Evolutionary conservation across 2,888 invertebrate genomes (phyloP), one percentile per base, ranked within the genome.

Genomic region (Candidula unifasciata): DNA sequence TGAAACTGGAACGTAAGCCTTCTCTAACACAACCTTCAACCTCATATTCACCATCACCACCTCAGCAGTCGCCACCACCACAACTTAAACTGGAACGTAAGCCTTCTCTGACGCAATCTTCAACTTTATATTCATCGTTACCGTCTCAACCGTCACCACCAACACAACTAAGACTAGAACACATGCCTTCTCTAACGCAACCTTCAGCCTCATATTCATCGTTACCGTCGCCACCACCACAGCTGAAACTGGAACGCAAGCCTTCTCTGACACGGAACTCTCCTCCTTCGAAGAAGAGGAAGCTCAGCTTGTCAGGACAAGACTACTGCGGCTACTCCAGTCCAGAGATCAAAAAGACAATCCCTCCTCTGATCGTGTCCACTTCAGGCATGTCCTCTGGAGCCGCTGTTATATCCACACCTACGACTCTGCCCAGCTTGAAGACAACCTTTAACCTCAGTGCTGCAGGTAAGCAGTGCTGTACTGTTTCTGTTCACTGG

Each of bases 281-380:
- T 10, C 64, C 73, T 60, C 82, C 77, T 10, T 18, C 69, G 24
- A 82, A 73, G 16, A 83, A 83, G 78, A 52, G 78, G 52, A 83
- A 83, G 30, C 69, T 69, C 6, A 78, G 68, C 52, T 3, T 33
- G 27, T 57, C 77, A 5, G 24, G n/a, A 0, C n/a, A 10, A 10
- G 52, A 76, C 30, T 64, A 54, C 35, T 54, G 30, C 52, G n/a
- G n/a, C 21, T 52, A 27, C 44, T 35, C 82, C 52, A 78, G 69
- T 2, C 24, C 54, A n/a, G 44, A 83, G 68, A 33, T n/a, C 60
- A 77, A 77, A 21, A 77, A 71, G 24, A 78, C 60, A 1, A 37
- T 83, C 16, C 83, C 83, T 24, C 83, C 78, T 13, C 54, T 83
- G n/a, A 83, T 83, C 16, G 68, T 83, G n/a, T 83, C 83, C 52